These are phyloP conservation scores for Lymantria dispar DNA, from an alignment of 2,888 invertebrate species.

Conservation along the genomic window DNA sequence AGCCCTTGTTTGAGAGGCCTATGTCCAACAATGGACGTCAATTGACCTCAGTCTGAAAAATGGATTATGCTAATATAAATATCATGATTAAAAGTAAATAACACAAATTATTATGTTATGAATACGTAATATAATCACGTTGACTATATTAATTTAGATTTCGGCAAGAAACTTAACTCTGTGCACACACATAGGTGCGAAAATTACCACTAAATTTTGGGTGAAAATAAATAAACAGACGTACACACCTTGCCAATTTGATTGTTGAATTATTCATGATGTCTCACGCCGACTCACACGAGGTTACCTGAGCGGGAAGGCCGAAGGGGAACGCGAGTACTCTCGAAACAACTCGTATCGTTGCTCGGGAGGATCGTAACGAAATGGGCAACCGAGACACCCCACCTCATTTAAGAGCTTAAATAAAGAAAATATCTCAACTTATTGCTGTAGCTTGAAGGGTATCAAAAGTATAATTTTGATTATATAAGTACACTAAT, in stretches of 20 bases:
- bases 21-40: too few species aligned
- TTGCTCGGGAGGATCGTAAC: constrained; percentile 53
- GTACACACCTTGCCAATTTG: constrained; percentile 76
- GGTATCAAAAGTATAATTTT: constrained; percentile 42
- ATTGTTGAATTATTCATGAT: constrained; percentile 79
- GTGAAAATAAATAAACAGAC: constrained; percentile 73
- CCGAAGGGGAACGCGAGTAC: constrained; percentile 44
- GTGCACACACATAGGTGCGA: constrained; percentile 45
- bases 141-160: constrained; percentile 33
- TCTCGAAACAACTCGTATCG: constrained; percentile 58
- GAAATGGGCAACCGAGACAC: constrained; percentile 66
- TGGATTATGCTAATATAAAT: not conserved
- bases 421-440: constrained; percentile 54
- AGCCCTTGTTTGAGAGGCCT: too few species aligned
- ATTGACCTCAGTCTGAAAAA: too few species aligned
- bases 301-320: constrained; percentile 34
- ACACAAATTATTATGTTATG: not conserved
- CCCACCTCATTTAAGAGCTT: constrained; percentile 51
- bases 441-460: constrained; percentile 47
- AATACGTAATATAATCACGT: constrained; percentile 9
- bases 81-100: not conserved
- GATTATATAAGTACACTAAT: constrained; percentile 28
- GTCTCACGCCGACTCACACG: constrained; percentile 66
- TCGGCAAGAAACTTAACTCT: constrained; percentile 29
- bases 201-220: constrained; percentile 65